Percentiles rank a stretch among this genome's conserved stretches.
These are phyloP conservation scores for Actias luna DNA, from an alignment of 2,888 invertebrate species.

Conservation along the genomic window DNA sequence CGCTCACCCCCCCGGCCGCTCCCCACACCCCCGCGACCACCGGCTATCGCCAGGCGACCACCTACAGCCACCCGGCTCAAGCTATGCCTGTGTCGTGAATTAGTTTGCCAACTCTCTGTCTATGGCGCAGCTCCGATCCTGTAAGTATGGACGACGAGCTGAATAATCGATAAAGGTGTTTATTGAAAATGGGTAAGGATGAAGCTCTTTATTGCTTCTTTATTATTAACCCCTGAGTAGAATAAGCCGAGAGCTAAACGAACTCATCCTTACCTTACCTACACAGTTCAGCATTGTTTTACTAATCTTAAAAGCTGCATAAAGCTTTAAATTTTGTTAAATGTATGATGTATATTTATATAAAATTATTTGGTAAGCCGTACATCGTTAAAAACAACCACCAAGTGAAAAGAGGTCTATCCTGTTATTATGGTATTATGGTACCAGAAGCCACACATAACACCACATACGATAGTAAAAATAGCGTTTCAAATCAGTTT, in stretches of 20 bases:
- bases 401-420: no score
- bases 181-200: conserved; percentile 81
- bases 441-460: no score
- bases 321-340: neutral
- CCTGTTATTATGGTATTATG: no score
- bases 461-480: no score
- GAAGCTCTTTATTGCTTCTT: conserved; percentile 79
- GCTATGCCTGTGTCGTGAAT: conserved; percentile 82
- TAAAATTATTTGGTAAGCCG: no score
- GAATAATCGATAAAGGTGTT: conserved; percentile 83
- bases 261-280: neutral
- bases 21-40: conserved; percentile 63
- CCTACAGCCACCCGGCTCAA: conserved; percentile 74
- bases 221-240: conserved; percentile 67
- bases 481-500: no score
- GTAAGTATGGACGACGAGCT: conserved; percentile 80
- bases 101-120: conserved; percentile 82
- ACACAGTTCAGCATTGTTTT: neutral
- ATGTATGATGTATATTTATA: no score
- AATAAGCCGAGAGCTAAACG: conserved; percentile 38
- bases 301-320: neutral
- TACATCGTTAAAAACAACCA: no score
- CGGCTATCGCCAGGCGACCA: conserved; percentile 74
- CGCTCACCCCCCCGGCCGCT: conserved; percentile 41
- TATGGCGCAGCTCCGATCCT: conserved; percentile 77